These are phyloP conservation scores for Anarrhichthys ocellatus DNA, from an alignment of 2,113 vertebrate species.

Conservation along the genomic window DNA sequence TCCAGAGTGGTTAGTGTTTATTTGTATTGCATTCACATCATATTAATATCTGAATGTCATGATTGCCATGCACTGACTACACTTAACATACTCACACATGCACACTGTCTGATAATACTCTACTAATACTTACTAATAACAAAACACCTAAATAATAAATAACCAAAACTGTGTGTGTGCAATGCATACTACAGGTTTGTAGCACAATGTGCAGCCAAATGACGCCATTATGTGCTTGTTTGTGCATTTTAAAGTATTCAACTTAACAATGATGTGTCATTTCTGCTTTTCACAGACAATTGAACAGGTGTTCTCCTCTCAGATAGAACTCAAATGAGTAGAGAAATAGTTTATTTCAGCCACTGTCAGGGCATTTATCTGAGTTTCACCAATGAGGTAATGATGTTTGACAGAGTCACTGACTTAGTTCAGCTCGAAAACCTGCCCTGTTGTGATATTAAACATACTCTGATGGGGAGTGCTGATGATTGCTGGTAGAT, in stretches of 20 bases:
- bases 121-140: background rate
- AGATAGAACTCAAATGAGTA: slow-evolving; percentile 10
- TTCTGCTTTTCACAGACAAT: slow-evolving; percentile 16
- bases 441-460: slow-evolving; percentile 62
- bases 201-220: slow-evolving; percentile 22
- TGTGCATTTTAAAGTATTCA: slow-evolving; percentile 42
- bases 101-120: background rate
- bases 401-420: slow-evolving; percentile 56
- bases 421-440: slow-evolving; percentile 39
- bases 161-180: background rate
- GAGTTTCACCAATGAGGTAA: slow-evolving; percentile 43
- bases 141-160: slow-evolving; percentile 1
- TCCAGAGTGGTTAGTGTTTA: background rate
- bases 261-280: slow-evolving; percentile 50
- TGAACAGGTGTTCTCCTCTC: background rate
- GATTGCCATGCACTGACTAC: background rate
- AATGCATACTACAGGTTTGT: background rate
- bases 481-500: slow-evolving; percentile 55
- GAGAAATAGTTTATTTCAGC: slow-evolving; percentile 4
- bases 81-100: background rate
- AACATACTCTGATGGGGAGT: slow-evolving; percentile 53
- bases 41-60: background rate
- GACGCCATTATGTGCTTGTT: slow-evolving; percentile 34
- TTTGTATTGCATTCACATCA: background rate
- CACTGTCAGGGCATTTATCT: slow-evolving; percentile 37